These are phyloP conservation scores for Lepeophtheirus salmonis DNA, from an alignment of 1,140 invertebrate species.

Conservation along the genomic window DNA sequence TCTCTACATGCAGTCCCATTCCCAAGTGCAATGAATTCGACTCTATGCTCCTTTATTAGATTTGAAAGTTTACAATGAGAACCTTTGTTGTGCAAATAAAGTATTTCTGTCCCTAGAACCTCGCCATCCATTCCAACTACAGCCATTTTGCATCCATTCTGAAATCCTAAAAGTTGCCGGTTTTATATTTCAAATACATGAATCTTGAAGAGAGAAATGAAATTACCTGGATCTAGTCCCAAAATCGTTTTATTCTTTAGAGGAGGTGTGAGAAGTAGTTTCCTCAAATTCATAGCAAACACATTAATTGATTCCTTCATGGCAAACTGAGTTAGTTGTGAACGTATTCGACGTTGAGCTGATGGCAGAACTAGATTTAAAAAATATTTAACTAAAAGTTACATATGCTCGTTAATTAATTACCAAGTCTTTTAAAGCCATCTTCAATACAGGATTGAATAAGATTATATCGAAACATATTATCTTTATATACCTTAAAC, in stretches of 20 bases:
- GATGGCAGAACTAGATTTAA: neutral
- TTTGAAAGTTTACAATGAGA: conserved; percentile 20
- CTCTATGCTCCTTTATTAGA: conserved; percentile 22
- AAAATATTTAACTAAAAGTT: neutral
- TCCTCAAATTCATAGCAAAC: conserved; percentile 62
- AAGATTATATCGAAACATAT: conserved; percentile 28
- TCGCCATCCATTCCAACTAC: conserved; percentile 46
- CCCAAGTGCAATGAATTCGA: conserved; percentile 46
- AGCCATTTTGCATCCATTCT: conserved; percentile 63
- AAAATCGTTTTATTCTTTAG: conserved; percentile 55
- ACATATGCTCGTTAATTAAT: conserved; percentile 19
- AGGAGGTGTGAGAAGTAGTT: conserved; percentile 54
- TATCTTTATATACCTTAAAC: conserved; percentile 27
- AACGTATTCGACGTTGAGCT: conserved; percentile 31
- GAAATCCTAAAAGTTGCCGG: too few relatives aligned
- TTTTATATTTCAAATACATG: too few relatives aligned
- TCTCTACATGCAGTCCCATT: conserved; percentile 72
- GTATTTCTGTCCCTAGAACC: conserved; percentile 40
- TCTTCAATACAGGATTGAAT: conserved; percentile 36
- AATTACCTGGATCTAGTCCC: conserved; percentile 64
- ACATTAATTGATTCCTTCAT: conserved; percentile 60
- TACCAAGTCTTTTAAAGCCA: conserved; percentile 35
- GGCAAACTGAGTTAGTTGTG: conserved; percentile 49
- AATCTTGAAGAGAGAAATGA: too few relatives aligned
- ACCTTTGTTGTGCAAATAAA: neutral